Evolutionary conservation across 2,888 invertebrate genomes (phyloP).

Genomic region (Tiliacea aurago): DNA sequence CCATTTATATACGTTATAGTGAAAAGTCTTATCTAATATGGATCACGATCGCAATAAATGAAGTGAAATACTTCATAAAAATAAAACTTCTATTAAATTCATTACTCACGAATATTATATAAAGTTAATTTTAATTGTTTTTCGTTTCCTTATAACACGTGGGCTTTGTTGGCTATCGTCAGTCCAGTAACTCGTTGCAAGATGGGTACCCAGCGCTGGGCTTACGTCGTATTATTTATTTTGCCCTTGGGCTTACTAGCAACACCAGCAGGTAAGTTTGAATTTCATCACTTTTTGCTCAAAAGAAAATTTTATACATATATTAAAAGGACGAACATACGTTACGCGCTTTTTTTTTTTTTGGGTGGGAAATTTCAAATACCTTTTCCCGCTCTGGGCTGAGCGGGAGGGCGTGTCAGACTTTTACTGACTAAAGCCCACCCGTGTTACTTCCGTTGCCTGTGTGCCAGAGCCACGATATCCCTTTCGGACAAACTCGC

Average conservation of each 20-base stretch:
- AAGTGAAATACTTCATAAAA: constrained; percentile 16
- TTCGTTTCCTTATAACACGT: constrained; percentile 60
- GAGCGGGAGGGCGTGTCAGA: too few relatives aligned
- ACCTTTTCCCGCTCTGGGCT: too few relatives aligned
- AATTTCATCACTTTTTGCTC: background rate
- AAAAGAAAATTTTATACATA: background rate
- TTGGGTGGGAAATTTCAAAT: too few relatives aligned
- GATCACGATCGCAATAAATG: constrained; percentile 50
- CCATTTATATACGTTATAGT: background rate
- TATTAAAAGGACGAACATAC: too few relatives aligned
- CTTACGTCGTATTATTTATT: constrained; percentile 55
- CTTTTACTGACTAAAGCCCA: too few relatives aligned
- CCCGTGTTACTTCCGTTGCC: too few relatives aligned
- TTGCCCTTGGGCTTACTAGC: constrained; percentile 56
- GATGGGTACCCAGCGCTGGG: constrained; percentile 55
- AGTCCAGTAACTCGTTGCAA: constrained; percentile 57
- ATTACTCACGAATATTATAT: constrained; percentile 58
- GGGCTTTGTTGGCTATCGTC: constrained; percentile 1
- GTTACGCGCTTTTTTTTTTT: too few relatives aligned
- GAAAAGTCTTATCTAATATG: constrained; percentile 23
- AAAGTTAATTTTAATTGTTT: constrained; percentile 52
- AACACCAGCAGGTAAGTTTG: constrained; percentile 35
- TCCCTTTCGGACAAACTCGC: too few relatives aligned
- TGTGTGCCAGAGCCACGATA: too few relatives aligned
- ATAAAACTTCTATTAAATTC: constrained; percentile 37